Base-by-base conservation (phyloP, 2,797 vertebrate genomes). In the Lateolabrax maculatus region DNA sequence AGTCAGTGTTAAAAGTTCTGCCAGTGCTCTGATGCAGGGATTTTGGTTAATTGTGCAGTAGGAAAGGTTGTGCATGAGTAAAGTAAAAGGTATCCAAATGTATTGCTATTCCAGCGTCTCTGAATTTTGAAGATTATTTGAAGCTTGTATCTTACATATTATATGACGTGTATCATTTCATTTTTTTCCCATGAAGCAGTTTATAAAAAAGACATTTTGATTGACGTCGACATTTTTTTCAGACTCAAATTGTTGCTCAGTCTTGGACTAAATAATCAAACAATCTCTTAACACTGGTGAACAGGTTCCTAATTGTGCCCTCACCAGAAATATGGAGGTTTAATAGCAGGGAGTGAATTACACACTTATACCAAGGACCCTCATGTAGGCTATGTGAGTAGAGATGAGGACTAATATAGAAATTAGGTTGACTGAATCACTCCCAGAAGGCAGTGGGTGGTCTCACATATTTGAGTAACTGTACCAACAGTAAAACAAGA, bases 331-430 rank as follows among this genome's bases (percentile, higher is more conserved):
- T 80, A 66, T 82, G 46, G 34, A 74, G 43, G 55, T 60, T 72
- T 78, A 71, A 77, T 71, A 75, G 70, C n/a, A 1, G 63, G 25
- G 36, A 71, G 66, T 71, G 66, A 82, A 61, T 82, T 62, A 87
- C 41, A 66, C 80, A 77, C 80, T 77, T 71, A 58, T 71, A 78
- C 71, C 66, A 72, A 89, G 90, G 81, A 89, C 83, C 71, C 71
- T 85, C 77, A 90, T 93, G 81, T 92, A 91, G 90, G 92, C 87
- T 92, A 83, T 36, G 62, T 51, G 80, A 87, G 72, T 80, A 55
- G 82, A 92, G 81, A 88, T 81, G 85, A 89, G 87, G 92, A 92
- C 87, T 78, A 84, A 93, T 93, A 91, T 94, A 94, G 93, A 93
- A 94, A 94, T 92, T 65, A 92, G 93, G 94, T 90, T 93, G 93